Conservation (phyloP, 2,888 invertebrate species). For the Metopia argyrocephala region DNA sequence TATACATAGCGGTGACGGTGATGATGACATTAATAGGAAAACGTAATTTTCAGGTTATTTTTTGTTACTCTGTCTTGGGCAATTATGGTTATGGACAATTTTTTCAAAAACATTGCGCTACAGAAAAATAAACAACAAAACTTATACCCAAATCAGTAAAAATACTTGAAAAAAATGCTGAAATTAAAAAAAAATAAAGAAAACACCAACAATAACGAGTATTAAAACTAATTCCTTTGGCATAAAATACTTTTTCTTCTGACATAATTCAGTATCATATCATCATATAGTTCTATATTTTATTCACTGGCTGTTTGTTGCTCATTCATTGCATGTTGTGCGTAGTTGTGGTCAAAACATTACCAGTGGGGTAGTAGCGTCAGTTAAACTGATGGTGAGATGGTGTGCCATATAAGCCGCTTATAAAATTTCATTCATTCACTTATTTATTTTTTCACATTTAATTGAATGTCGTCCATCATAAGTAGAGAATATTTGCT, state of each 20-base stretch:
- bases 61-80: slow-evolving; percentile 13
- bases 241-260: background rate
- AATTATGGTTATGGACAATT: slow-evolving; percentile 37
- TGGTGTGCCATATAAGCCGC: slow-evolving; percentile 77
- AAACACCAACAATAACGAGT: background rate
- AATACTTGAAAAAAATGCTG: background rate
- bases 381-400: slow-evolving; percentile 20
- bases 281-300: background rate
- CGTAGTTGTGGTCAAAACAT: slow-evolving; percentile 51
- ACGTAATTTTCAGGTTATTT: too few relatives aligned
- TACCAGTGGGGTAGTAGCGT: background rate
- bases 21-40: too few relatives aligned
- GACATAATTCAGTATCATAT: background rate
- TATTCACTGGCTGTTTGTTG: background rate
- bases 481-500: slow-evolving; percentile 56
- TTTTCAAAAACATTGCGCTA: slow-evolving; percentile 21
- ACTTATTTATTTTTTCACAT: slow-evolving; percentile 70
- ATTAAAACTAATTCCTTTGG: slow-evolving; percentile 1
- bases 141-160: background rate
- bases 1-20: too few relatives aligned
- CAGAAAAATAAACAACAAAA: slow-evolving; percentile 10
- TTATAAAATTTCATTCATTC: slow-evolving; percentile 77
- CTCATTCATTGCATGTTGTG: background rate
- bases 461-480: slow-evolving; percentile 73
- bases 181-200: background rate